These are phyloP conservation scores for Falco berigora DNA, from an alignment of 2,797 vertebrate genomes.

Conservation along the genomic window DNA sequence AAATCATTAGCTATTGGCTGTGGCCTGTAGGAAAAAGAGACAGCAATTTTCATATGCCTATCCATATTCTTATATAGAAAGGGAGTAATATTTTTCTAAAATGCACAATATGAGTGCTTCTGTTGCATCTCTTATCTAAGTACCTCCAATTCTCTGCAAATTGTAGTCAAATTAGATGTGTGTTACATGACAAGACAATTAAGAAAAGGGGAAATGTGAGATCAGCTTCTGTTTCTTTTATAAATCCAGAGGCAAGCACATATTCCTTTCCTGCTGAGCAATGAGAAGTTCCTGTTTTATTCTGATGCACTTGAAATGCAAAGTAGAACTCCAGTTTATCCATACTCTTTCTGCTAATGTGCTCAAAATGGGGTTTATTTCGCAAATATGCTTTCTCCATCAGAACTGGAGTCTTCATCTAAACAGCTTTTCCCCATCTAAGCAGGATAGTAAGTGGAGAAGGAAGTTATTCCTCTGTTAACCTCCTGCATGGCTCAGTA, in stretches of 20 bases:
- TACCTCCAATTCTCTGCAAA: not conserved
- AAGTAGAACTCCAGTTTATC: not conserved
- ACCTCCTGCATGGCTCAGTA: not conserved
- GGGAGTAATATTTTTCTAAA: not conserved
- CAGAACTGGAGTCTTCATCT: not conserved
- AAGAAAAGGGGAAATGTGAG: not conserved
- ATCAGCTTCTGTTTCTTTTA: not conserved
- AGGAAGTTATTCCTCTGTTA: not conserved
- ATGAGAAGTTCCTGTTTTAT: not conserved
- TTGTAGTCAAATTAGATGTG: not conserved
- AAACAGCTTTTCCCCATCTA: not conserved
- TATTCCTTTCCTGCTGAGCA: not conserved
- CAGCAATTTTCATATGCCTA: not conserved
- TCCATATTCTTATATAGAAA: not conserved
- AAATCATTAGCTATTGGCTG: conserved; percentile 7
- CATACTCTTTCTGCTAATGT: not conserved
- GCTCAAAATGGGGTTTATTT: not conserved
- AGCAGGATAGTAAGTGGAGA: not conserved
- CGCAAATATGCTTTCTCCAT: conserved; percentile 3
- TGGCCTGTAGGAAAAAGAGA: conserved; percentile 5
- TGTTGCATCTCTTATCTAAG: not conserved
- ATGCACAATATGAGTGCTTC: not conserved
- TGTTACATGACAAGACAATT: not conserved
- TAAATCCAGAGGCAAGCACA: not conserved
- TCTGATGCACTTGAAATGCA: not conserved